A percentile compares a stretch with the other conserved stretches of the same genome.
These are phyloP conservation scores for Heloderma charlesbogerti DNA, from an alignment of 2,113 vertebrate species.

Conservation along the genomic window DNA sequence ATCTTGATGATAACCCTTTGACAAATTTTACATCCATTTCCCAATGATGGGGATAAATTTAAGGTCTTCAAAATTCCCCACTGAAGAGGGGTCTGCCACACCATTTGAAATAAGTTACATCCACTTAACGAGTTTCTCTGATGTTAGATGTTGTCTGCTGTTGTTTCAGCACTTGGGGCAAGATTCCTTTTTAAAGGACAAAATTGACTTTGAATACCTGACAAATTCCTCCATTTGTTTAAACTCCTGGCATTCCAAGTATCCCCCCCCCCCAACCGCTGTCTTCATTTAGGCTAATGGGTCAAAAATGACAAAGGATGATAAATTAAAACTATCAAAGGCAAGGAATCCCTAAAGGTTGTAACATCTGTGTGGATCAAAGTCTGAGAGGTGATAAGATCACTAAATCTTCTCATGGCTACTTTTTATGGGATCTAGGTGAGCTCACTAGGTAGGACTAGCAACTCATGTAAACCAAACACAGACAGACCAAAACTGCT, in stretches of 20 bases:
- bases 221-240: constrained; percentile 38
- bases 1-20: background rate
- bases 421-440: constrained; percentile 19
- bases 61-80: background rate
- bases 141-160: background rate
- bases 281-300: constrained; percentile 7
- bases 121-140: constrained; percentile 1
- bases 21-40: background rate
- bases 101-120: constrained; percentile 11
- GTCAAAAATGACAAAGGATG: constrained; percentile 26
- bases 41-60: background rate
- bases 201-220: constrained; percentile 29
- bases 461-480: background rate
- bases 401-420: background rate
- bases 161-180: constrained; percentile 28
- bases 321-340: constrained; percentile 28
- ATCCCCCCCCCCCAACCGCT: background rate
- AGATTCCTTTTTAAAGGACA: constrained; percentile 26
- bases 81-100: background rate
- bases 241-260: constrained; percentile 28
- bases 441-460: background rate
- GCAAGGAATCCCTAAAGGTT: constrained; percentile 25
- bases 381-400: constrained; percentile 24
- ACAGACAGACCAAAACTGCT: background rate
- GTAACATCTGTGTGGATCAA: constrained; percentile 6